Evolutionary conservation across 1,140 invertebrate species (phyloP), one percentile per base, ranked within the genome.

Genomic region (Octopus bimaculoides): DNA sequence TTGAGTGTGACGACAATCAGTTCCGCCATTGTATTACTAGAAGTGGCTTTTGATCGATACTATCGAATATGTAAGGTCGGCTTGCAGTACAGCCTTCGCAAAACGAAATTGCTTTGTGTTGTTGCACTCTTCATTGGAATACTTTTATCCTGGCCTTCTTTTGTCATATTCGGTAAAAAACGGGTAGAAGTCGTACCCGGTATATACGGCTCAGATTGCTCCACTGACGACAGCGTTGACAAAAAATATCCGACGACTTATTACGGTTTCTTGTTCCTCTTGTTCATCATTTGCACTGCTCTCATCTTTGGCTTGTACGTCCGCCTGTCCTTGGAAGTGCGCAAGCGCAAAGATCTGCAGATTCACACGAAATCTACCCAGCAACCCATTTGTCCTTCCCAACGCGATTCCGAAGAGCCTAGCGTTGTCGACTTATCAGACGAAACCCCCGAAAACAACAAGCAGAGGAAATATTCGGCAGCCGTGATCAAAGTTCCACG

Each of bases 11-110:
- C 87, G 52, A 88, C 84, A 79, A 87, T 88, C 9, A 86, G 86
- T 41, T 87, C 86, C 55, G 87, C 86, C 4, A 85, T 85, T 56
- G 84, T 86, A 54, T 83, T 88, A 2, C 87, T 88, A 5, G 84
- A 82, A 1, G 87, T 88, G 5, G 87, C 87, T 14, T 86, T 88
- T 55, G 87, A 88, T 79, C 83, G 87, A 52, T 88, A 85, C 75
- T 85, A 82, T 73, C 79, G 87, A 79, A 88, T 88, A 41, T 88
- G 87, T 73, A 85, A 83, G 55, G 82, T 88, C 26, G 86, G 86
- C 1, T 83, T 82, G 53, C 85, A 86, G 76, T 84, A 87, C 56
- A 85, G 83, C 6, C 83, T 85, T 4, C 80, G 81, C 17, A 85
- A 83, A 17, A 83, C 87, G 8, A 86, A 86, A 77, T 71, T 84